Base-by-base conservation (phyloP, 2,113 vertebrate species). In the Hiodon tergisus region DNA sequence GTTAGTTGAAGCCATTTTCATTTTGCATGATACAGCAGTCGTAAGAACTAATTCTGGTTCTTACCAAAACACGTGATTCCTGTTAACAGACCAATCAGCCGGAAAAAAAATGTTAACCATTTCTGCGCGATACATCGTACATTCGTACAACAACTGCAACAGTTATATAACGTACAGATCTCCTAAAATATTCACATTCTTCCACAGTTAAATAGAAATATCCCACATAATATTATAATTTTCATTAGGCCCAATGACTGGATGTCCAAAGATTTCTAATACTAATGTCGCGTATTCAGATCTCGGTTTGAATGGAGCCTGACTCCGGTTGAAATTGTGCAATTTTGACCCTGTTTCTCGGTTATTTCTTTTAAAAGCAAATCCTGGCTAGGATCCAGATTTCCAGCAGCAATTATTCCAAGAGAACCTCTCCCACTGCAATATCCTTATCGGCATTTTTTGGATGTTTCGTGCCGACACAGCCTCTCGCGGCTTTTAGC, bases 61-160 rank as follows among this genome's bases (percentile, higher is more conserved):
- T 84, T 82, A 83, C 80, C 81, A 74, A 82, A 14, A 82, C 87
- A 90, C 88, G 87, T 91, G 90, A 87, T 69, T 46, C 73, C 61
- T 4, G 72, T n/a, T 50, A 53, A 67, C 70, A n/a, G 83, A 77
- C 89, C 90, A 91, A 91, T 90, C 81, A 47, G 69, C 51, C 14
- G 67, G 54, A 62, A 74, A 62, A 62, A 60, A 66, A 4, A 72
- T 81, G 82, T 88, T 86, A 87, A 90, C 87, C 88, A 84, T 87
- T 88, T 89, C 83, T 79, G 81, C 79, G 82, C 74, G 77, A 74
- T 48, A 83, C 77, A 81, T 81, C 80, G 82, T 71, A 78, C 62
- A 81, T 77, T 83, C 79, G 78, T 82, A 84, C 85, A 80, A 76
- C 82, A 75, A 80, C 78, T 80, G 69, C 79, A 85, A 77, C 80